phyloP scores from a whole-genome alignment of 2,888 invertebrate species.

The Agonopterix heracliana region DNA sequence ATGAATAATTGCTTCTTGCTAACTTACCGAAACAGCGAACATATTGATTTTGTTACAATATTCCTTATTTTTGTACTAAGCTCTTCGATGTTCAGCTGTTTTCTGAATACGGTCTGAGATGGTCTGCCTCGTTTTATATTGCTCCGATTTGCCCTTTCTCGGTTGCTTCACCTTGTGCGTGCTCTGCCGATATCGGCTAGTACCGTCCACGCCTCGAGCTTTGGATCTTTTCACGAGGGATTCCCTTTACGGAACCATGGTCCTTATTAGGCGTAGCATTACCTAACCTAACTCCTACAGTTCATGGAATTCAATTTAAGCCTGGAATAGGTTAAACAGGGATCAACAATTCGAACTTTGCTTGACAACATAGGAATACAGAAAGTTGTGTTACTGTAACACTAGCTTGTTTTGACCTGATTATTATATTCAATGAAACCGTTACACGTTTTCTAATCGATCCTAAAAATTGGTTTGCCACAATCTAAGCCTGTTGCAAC shows the following conservation, averaged over 20 bases:
- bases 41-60: slow-evolving; percentile 25
- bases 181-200: slow-evolving; percentile 42
- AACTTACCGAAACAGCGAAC: slow-evolving; percentile 57
- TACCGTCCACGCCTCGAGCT: slow-evolving; percentile 41
- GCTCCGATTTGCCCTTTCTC: slow-evolving; percentile 71
- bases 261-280: not conserved
- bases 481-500: too few species aligned
- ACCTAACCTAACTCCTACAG: not conserved
- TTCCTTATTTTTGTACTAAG: slow-evolving; percentile 29
- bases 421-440: too few species aligned
- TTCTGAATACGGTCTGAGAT: slow-evolving; percentile 60
- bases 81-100: slow-evolving; percentile 49
- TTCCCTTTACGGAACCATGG: slow-evolving; percentile 10
- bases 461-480: too few species aligned
- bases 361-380: not conserved
- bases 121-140: slow-evolving; percentile 73
- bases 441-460: too few species aligned
- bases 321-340: slow-evolving; percentile 3
- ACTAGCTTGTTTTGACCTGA: too few species aligned
- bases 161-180: slow-evolving; percentile 72
- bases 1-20: not conserved
- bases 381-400: not conserved
- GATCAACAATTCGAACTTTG: not conserved
- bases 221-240: slow-evolving; percentile 15
- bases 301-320: not conserved